Percentiles rank a stretch among this genome's conserved stretches.
phyloP scores from a whole-genome alignment of 2,113 vertebrate species.

The Hystrix cristata region DNA sequence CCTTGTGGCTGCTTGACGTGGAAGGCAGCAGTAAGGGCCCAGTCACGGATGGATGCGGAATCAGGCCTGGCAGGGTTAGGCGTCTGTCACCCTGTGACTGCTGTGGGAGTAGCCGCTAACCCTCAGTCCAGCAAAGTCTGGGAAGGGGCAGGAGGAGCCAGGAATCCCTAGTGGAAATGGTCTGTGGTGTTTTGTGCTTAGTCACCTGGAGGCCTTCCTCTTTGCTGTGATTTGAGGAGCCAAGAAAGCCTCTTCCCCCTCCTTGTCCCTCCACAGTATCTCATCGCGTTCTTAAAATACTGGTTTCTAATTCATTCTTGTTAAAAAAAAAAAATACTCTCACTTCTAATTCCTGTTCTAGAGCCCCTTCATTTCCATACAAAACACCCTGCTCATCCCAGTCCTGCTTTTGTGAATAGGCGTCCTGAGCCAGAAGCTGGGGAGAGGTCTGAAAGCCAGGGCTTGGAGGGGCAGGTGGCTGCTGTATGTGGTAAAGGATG shows the following conservation, averaged over 20 bases:
- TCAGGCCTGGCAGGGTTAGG: background rate
- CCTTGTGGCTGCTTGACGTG: background rate
- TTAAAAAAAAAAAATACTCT: background rate
- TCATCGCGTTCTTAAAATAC: slow-evolving; percentile 13
- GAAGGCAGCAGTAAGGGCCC: background rate
- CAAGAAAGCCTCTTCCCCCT: background rate
- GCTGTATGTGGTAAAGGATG: background rate
- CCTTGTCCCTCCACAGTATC: background rate
- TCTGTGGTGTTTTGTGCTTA: background rate
- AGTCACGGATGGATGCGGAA: background rate
- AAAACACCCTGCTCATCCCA: background rate
- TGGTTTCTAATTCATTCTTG: background rate
- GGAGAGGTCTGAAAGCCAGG: background rate
- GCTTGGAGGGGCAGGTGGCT: background rate
- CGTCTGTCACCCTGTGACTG: background rate
- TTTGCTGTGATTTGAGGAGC: background rate
- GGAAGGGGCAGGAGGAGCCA: background rate
- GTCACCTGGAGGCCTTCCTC: background rate
- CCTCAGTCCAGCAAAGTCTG: background rate
- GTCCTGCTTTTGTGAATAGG: background rate
- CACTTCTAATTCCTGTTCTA: background rate
- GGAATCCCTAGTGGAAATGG: background rate
- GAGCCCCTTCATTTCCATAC: background rate
- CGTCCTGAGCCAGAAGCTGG: background rate
- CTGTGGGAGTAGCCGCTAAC: background rate